These are phyloP conservation scores for Macroramphosus scolopax DNA, from an alignment of 2,797 vertebrate species.

Conservation along the genomic window DNA sequence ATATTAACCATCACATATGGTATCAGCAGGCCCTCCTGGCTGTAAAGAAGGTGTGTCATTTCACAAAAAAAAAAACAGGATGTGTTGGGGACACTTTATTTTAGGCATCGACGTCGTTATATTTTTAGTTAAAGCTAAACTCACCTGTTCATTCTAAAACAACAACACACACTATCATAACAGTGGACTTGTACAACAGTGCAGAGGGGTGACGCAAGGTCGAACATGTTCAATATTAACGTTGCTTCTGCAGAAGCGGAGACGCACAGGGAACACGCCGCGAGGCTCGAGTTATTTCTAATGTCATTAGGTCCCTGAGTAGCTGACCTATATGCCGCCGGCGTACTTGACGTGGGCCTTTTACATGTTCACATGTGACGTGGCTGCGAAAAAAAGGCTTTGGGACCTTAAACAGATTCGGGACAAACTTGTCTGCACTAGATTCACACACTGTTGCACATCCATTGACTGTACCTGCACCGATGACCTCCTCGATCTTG, in stretches of 20 bases:
- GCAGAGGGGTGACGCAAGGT: too few relatives aligned
- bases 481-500: slow-evolving; percentile 99
- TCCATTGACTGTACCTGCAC: slow-evolving; percentile 84
- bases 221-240: slow-evolving; percentile 22
- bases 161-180: too few relatives aligned
- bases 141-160: too few relatives aligned
- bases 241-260: slow-evolving; percentile 32
- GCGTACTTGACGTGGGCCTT: slow-evolving; percentile 46
- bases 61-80: slow-evolving; percentile 6
- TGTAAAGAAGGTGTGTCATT: slow-evolving; percentile 23
- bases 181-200: too few relatives aligned
- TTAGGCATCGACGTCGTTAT: too few relatives aligned
- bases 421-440: too few relatives aligned
- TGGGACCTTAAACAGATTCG: slow-evolving; percentile 35
- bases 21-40: slow-evolving; percentile 18
- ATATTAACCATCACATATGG: slow-evolving; percentile 30
- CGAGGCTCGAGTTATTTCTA: slow-evolving; percentile 57
- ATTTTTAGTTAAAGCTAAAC: too few relatives aligned
- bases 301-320: slow-evolving; percentile 50
- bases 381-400: too few relatives aligned
- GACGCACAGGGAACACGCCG: slow-evolving; percentile 31
- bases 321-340: slow-evolving; percentile 62
- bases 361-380: too few relatives aligned
- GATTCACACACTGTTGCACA: background rate
- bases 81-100: too few relatives aligned